Evolutionary conservation across 2,888 invertebrate genomes (phyloP), one percentile per base, ranked within the genome.

Genomic region (Eupithecia centaureata): DNA sequence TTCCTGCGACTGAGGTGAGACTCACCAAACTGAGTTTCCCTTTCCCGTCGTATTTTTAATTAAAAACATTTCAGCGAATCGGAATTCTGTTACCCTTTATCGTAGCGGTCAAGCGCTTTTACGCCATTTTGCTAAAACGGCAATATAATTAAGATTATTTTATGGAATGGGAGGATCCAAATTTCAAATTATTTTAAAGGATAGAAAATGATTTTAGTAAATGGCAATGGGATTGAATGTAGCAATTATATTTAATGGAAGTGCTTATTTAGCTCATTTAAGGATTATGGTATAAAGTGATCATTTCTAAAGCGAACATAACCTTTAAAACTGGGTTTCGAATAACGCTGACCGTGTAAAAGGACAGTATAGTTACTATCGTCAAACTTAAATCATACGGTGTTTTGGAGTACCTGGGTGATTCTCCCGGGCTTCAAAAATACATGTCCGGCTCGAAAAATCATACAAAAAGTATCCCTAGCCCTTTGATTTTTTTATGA

Each of bases 1-100:
- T 5, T 52, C 18, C 70, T 70, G 15, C 58, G 52, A 30, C 38
- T n/a, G 79, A 79, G 76, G 77, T 81, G 75, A 73, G 73, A 61
- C 60, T 66, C 63, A 63, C 73, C 76, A 78, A 80, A 81, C 80
- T 80, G 77, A 81, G 79, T 82, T 79, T 79, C 71, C 73, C 67
- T 67, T 80, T 70, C 67, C 72, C 71, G 65, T 71, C 76, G 82
- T 79, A 79, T 84, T 86, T 86, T 86, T 85, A 84, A 85, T 86
- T 84, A 84, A 86, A 85, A 84, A 79, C 78, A 79, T 78, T 82
- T 81, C 74, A 70, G 71, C 56, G 75, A 74, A 78, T 77, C 77
- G 77, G 73, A 76, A 74, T 76, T 74, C 70, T 72, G 73, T 67
- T 33, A 68, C 63, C 69, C 68, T 78, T 79, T 74, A 75, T 70